Evolutionary conservation across 2,888 invertebrate species (phyloP).

Genomic region (Lasioglossum pauxillum): DNA sequence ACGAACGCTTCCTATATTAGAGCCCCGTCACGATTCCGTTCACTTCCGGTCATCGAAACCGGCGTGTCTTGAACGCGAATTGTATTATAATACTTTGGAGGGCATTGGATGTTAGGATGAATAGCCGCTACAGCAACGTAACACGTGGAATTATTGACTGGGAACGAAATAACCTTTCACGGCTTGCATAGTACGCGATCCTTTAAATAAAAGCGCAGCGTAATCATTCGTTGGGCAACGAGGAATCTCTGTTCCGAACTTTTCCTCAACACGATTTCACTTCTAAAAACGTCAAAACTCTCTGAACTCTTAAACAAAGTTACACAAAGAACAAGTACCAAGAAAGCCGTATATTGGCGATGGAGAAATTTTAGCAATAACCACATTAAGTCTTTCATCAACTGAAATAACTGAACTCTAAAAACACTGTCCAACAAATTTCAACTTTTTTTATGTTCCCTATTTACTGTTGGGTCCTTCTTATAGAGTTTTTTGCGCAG

Average conservation of each 20-base stretch:
- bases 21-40: conserved; percentile 50
- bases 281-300: background rate
- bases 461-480: too few species aligned
- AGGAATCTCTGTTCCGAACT: background rate
- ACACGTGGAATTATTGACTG: background rate
- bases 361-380: background rate
- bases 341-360: background rate
- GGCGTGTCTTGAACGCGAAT: conserved; percentile 19
- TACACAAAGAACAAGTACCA: background rate
- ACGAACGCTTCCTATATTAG: conserved; percentile 36
- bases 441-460: too few species aligned
- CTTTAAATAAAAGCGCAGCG: background rate
- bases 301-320: background rate
- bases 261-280: background rate
- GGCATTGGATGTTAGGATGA: background rate
- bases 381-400: too few species aligned
- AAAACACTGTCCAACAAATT: too few species aligned
- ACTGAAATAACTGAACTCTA: too few species aligned
- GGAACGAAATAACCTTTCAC: conserved; percentile 6
- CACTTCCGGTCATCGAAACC: conserved; percentile 54
- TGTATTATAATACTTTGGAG: background rate
- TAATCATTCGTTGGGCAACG: background rate
- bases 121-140: background rate
- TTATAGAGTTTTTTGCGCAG: too few species aligned
- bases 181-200: background rate